These are phyloP conservation scores for Monopis laevigella DNA, from an alignment of 2,888 invertebrate genomes.

Conservation along the genomic window DNA sequence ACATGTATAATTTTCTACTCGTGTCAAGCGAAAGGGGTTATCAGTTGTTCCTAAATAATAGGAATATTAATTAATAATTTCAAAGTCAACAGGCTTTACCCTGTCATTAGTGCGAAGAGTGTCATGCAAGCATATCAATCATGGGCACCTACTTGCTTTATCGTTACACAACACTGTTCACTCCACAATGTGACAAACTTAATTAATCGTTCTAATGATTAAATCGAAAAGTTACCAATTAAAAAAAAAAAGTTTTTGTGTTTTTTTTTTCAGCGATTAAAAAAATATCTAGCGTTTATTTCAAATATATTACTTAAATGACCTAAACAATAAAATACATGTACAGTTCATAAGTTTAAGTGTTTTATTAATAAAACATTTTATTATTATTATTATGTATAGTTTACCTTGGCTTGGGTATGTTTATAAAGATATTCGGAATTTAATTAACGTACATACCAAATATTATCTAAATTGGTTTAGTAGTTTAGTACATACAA, in stretches of 20 bases:
- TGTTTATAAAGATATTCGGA: no score
- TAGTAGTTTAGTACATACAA: no score
- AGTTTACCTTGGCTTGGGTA: no score
- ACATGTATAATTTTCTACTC: not conserved
- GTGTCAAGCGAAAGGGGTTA: not conserved
- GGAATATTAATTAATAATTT: conserved; percentile 63
- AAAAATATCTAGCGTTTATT: no score
- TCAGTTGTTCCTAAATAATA: conserved; percentile 40
- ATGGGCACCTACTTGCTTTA: conserved; percentile 42
- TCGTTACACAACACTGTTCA: conserved; percentile 38
- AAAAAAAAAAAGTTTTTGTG: not conserved
- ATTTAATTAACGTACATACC: no score
- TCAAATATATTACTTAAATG: no score
- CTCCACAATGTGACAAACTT: not conserved
- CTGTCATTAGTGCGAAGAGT: conserved; percentile 60
- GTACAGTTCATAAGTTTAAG: no score
- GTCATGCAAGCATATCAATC: conserved; percentile 61
- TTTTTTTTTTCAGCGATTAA: not conserved
- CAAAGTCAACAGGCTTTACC: conserved; percentile 60
- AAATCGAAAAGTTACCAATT: not conserved
- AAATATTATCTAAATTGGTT: no score
- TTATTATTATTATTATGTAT: no score
- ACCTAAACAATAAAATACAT: no score
- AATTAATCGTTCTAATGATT: not conserved
- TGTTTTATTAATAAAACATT: no score